These are phyloP conservation scores for Ommatoiulus sabulosus DNA, from an alignment of 2,888 invertebrate genomes.

Conservation along the genomic window DNA sequence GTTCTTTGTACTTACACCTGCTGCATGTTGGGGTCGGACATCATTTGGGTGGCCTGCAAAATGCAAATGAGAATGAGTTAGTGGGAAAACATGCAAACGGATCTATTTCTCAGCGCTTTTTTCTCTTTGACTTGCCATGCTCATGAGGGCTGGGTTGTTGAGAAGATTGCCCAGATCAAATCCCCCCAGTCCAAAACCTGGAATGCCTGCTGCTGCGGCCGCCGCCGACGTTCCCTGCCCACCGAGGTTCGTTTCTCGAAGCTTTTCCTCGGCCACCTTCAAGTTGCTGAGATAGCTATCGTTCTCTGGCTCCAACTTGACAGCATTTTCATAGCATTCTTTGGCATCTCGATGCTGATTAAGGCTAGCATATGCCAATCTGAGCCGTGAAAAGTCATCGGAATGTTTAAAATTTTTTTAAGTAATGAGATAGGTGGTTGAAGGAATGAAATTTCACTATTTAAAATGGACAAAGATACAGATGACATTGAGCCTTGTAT, in stretches of 20 bases:
- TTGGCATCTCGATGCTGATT: constrained; percentile 86
- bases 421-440: no score
- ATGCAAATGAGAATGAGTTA: background rate
- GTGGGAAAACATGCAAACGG: background rate
- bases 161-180: constrained; percentile 76
- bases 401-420: background rate
- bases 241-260: constrained; percentile 65
- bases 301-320: constrained; percentile 92
- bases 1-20: constrained; percentile 71
- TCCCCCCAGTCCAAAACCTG: constrained; percentile 52
- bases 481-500: no score
- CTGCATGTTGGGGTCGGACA: constrained; percentile 86
- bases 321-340: constrained; percentile 86
- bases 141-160: constrained; percentile 84
- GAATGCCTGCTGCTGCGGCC: constrained; percentile 21
- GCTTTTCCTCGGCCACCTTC: constrained; percentile 81
- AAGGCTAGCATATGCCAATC: constrained; percentile 85
- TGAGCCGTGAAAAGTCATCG: constrained; percentile 61
- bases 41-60: constrained; percentile 78
- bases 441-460: no score
- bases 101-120: background rate
- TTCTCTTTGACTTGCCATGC: constrained; percentile 71
- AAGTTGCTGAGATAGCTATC: constrained; percentile 90
- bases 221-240: constrained; percentile 22
- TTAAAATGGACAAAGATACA: no score